These are phyloP conservation scores for Isaurus tuberculatus DNA, from an alignment of 92 coral and sea anemone genomes.

Conservation along the genomic window DNA sequence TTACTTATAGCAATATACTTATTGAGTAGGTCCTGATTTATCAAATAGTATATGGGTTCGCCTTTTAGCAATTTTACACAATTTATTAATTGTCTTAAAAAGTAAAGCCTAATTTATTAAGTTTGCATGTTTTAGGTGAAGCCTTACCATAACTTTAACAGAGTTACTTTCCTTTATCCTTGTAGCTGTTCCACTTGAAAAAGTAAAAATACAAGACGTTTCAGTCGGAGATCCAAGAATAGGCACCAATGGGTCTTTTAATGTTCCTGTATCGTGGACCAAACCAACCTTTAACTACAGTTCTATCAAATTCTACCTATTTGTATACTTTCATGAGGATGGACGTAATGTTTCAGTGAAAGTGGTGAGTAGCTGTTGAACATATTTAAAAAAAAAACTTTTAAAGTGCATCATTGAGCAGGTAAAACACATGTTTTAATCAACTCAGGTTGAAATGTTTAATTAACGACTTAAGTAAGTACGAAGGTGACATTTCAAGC, in stretches of 20 bases:
- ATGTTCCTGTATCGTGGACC: slow-evolving; percentile 3
- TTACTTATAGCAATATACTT: too few species aligned
- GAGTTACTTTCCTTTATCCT: background rate
- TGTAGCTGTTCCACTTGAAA: slow-evolving; percentile 12
- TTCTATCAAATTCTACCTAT: background rate
- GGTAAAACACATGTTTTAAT: too few species aligned
- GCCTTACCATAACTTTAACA: too few species aligned
- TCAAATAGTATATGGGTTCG: too few species aligned
- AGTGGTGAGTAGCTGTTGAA: slow-evolving; percentile 37
- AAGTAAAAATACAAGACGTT: background rate
- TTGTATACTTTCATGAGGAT: slow-evolving; percentile 23
- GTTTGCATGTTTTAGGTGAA: background rate
- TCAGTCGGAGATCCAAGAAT: background rate
- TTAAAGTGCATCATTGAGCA: too few species aligned
- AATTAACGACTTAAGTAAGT: too few species aligned
- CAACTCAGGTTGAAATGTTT: too few species aligned
- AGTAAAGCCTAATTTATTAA: background rate
- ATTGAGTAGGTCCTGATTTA: too few species aligned
- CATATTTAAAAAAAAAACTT: too few species aligned
- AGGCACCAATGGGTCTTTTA: background rate
- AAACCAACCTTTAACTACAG: slow-evolving; percentile 28
- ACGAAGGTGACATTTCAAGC: too few species aligned
- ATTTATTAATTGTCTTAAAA: too few species aligned
- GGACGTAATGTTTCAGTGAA: background rate
- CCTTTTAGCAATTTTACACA: too few species aligned